Evolutionary conservation across 1,140 invertebrate genomes (phyloP), one percentile per base, ranked within the genome.

Genomic region (Pararge aegeria): DNA sequence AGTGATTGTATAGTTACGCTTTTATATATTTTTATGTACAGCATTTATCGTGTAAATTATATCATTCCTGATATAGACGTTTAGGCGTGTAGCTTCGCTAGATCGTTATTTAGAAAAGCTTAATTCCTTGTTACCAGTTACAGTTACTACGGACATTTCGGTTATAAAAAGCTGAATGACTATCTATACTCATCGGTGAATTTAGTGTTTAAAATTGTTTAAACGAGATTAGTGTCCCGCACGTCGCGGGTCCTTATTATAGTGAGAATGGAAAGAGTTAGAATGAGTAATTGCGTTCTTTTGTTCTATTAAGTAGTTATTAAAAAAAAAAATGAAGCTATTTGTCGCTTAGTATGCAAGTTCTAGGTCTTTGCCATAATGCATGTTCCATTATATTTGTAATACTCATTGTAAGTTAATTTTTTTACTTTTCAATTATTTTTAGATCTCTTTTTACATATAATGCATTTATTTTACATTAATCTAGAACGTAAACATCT

Each of bases 371-470:
- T 87, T 90, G 89, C 89, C 89, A 90, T 90, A 90, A 88, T 90
- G 86, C 88, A 90, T 90, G 89, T 90, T 90, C 89, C 89, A 90
- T 86, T 90, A 80, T 87, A 76, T 79, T 86, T 83, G 80, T 90
- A 90, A 90, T 90, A 90, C 89, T 90, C 89, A 90, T 44, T 72
- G 73, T 88, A 84, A 87, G 85, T 85, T 89, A 84, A 87, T 84
- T 75, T 75, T 71, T 80, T 75, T 81, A 64, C 84, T 83, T 70
- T 85, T 87, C 77, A 70, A 80, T 89, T 89, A 87, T 80, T 86
- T 84, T 89, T 83, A 87, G 88, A 89, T 90, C 82, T 87, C 84
- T 87, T 86, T 87, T 86, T 86, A 82, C 83, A 73, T 85, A 79
- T 89, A 88, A 83, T 89, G 86, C 87, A 90, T 87, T 90, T 89